Percentiles rank a stretch among this genome's conserved stretches.
Conservation (phyloP, 37 sponge, comb jelly and placozoan genomes). For the Geodia barretti region DNA sequence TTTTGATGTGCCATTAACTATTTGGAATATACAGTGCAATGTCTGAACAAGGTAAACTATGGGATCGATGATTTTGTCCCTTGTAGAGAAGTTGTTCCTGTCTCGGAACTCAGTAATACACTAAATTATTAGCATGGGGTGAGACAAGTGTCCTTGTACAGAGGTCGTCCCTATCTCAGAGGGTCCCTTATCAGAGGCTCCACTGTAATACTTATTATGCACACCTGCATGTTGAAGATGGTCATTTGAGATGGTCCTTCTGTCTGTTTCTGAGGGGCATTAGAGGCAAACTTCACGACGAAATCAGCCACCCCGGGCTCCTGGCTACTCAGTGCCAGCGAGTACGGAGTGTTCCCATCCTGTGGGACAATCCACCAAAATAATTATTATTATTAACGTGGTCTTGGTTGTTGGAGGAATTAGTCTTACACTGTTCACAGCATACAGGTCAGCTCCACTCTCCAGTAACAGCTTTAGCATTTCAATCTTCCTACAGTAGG, state of each 20-base stretch:
- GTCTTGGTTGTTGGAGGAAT: no score
- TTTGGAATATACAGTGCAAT: no score
- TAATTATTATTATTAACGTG: no score
- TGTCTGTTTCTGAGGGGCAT: slow-evolving; percentile 12
- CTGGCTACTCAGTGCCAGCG: slow-evolving; percentile 53
- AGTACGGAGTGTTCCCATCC: slow-evolving; percentile 80
- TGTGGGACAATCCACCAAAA: neutral
- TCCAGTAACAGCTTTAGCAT: slow-evolving; percentile 64
- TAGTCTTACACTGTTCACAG: slow-evolving; percentile 58
- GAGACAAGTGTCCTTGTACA: neutral
- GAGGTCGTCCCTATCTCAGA: no score
- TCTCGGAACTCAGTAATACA: no score
- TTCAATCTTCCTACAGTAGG: slow-evolving; percentile 45
- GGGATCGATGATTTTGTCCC: no score
- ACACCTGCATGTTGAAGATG: slow-evolving; percentile 54
- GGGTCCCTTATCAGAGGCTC: no score
- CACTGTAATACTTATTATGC: no score
- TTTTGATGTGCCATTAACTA: no score
- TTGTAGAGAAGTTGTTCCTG: no score
- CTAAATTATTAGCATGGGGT: neutral
- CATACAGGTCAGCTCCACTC: slow-evolving; percentile 72
- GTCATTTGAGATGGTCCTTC: slow-evolving; percentile 41
- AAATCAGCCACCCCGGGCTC: slow-evolving; percentile 55
- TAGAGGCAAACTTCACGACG: slow-evolving; percentile 55
- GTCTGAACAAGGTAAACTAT: no score